Conservation (phyloP, 2,888 invertebrate species). For the Pycnomerus fuliginosus region DNA sequence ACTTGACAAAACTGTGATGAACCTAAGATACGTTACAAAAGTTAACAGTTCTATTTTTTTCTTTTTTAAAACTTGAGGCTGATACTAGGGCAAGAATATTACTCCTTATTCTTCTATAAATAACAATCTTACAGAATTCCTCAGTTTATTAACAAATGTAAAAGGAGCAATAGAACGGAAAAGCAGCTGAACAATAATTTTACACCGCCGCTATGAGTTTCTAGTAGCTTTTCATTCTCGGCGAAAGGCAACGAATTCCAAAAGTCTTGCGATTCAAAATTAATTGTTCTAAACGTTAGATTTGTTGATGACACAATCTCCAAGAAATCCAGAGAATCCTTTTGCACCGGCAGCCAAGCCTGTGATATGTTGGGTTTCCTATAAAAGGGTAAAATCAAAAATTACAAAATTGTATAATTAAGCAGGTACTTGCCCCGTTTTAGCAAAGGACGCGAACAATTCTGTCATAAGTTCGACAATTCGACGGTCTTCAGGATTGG, state of each 20-base stretch:
- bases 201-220: no score
- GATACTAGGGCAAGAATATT: no score
- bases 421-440: slow-evolving; percentile 57
- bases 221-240: slow-evolving; percentile 11
- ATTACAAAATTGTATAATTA: background rate
- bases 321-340: slow-evolving; percentile 1
- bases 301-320: slow-evolving; percentile 3
- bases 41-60: no score
- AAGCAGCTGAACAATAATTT: no score
- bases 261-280: slow-evolving; percentile 2
- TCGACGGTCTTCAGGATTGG: slow-evolving; percentile 52
- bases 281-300: background rate
- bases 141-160: no score
- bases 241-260: slow-evolving; percentile 8
- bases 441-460: slow-evolving; percentile 56
- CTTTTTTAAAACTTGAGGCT: no score
- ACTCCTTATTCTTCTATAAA: no score
- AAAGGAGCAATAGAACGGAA: no score
- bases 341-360: slow-evolving; percentile 48
- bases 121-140: no score
- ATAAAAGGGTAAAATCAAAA: slow-evolving; percentile 1
- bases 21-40: no score
- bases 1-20: no score
- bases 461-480: slow-evolving; percentile 56
- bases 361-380: slow-evolving; percentile 21